phyloP scores from a whole-genome alignment of 2,797 vertebrate species.

The Rhabdophis nuchalis region DNA sequence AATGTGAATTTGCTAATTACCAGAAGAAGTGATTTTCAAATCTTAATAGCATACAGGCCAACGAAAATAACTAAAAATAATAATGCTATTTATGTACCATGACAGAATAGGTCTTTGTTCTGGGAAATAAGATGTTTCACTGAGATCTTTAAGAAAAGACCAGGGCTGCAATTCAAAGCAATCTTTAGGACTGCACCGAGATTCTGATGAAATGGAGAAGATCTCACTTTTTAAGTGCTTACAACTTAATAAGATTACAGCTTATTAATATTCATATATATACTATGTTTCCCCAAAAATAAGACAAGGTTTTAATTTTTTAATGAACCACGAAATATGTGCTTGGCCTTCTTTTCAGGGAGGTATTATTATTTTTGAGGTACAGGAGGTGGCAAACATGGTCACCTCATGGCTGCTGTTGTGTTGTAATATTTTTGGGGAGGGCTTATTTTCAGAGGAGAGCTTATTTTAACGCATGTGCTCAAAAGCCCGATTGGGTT shows the following conservation, averaged over 20 bases:
- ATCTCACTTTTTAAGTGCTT: neutral
- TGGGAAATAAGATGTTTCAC: neutral
- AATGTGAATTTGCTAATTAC: constrained; percentile 68
- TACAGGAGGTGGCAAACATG: no score
- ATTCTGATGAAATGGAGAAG: neutral
- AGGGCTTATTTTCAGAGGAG: no score
- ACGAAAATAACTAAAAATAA: constrained; percentile 11
- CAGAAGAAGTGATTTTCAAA: constrained; percentile 61
- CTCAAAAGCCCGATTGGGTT: no score
- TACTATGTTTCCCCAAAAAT: no score
- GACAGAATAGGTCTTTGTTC: neutral
- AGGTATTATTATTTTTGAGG: no score
- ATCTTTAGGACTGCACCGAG: neutral
- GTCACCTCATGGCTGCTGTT: no score
- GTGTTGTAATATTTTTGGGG: no score
- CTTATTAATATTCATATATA: neutral
- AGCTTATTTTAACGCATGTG: no score
- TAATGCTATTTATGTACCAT: neutral
- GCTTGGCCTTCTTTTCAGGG: no score
- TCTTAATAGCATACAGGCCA: constrained; percentile 53
- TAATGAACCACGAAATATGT: no score
- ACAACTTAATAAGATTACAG: neutral
- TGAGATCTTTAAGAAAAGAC: neutral
- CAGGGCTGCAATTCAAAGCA: neutral
- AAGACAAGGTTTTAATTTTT: no score